phyloP scores from a whole-genome alignment of 2,797 vertebrate species.

The Poecilia gillii region DNA sequence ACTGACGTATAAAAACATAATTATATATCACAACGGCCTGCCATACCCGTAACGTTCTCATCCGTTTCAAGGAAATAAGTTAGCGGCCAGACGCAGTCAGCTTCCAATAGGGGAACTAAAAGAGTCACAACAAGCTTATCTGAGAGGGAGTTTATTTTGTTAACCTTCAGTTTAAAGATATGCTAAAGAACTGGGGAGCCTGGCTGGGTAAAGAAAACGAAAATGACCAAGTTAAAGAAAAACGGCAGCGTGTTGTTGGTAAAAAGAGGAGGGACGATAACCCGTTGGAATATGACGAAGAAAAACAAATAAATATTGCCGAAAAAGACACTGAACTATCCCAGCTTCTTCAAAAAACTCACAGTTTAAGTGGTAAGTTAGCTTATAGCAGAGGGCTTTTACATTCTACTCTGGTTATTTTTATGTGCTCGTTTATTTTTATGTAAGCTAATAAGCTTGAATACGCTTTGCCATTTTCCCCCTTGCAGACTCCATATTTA shows the following conservation, averaged over 20 bases:
- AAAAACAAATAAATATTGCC: neutral
- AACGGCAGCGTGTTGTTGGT: constrained; percentile 33
- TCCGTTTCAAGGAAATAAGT: neutral
- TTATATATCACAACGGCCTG: neutral
- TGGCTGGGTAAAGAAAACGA: constrained; percentile 63
- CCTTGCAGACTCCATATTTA: constrained; percentile 86
- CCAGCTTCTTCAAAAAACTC: constrained; percentile 40
- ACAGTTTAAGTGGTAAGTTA: constrained; percentile 64
- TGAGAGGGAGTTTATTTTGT: too few relatives aligned
- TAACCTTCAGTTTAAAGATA: constrained; percentile 24
- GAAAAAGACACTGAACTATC: neutral
- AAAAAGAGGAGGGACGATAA: constrained; percentile 2
- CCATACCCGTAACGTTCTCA: neutral
- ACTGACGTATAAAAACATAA: neutral
- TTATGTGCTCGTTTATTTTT: neutral
- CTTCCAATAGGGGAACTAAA: neutral
- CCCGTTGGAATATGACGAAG: neutral
- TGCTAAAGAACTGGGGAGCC: constrained; percentile 63
- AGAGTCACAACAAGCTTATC: too few relatives aligned
- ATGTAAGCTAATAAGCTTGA: neutral
- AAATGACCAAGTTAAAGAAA: constrained; percentile 24
- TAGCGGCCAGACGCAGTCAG: neutral
- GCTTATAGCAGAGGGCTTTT: neutral
- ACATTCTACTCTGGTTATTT: neutral
- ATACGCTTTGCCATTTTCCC: too few relatives aligned